Conservation (phyloP, 2,113 vertebrate genomes). For the Anoura caudifer region DNA sequence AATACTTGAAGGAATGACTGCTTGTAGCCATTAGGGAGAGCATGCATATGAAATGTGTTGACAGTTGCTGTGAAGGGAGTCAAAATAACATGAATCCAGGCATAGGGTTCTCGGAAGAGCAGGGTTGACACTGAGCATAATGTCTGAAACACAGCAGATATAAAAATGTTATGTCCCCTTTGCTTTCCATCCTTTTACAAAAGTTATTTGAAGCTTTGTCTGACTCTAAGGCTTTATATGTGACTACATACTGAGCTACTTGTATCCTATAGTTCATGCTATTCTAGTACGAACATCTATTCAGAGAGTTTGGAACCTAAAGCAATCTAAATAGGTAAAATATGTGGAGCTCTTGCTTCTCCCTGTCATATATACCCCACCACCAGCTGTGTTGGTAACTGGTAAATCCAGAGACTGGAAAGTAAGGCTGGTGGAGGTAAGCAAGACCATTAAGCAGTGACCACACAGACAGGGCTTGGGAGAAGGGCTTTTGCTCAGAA, state of each 20-base stretch:
- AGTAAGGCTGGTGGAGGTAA: not conserved
- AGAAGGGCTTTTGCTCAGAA: slow-evolving; percentile 7
- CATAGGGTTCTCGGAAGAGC: not conserved
- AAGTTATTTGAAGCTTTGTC: not conserved
- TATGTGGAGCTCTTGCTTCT: not conserved
- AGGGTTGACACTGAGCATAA: not conserved
- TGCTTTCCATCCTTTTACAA: not conserved
- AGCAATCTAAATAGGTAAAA: not conserved
- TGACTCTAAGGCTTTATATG: not conserved
- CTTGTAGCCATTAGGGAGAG: not conserved
- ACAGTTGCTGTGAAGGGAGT: not conserved
- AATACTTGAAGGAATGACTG: slow-evolving; percentile 16
- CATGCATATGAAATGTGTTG: not conserved
- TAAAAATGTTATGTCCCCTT: not conserved
- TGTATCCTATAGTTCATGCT: not conserved
- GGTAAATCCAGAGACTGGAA: not conserved
- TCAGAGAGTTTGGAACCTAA: not conserved
- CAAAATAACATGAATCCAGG: not conserved
- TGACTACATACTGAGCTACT: not conserved
- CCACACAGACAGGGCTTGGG: not conserved
- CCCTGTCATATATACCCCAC: not conserved
- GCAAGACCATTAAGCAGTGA: not conserved
- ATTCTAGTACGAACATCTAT: not conserved
- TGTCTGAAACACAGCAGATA: not conserved
- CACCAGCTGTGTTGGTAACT: not conserved